phyloP scores from a whole-genome alignment of 2,113 vertebrate species.

The Conger conger region DNA sequence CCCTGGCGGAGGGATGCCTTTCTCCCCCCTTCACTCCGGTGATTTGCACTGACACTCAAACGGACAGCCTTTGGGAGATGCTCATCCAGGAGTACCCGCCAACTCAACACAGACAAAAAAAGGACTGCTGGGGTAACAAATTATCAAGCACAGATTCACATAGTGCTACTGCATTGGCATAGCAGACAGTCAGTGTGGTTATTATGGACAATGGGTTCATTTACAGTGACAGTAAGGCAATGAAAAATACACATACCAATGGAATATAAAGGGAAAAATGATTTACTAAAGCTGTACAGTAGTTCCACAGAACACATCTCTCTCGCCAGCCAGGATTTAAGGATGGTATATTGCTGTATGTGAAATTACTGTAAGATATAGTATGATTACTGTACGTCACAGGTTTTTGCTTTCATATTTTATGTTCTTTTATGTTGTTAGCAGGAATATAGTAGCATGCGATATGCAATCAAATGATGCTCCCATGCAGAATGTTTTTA shows the following conservation, averaged over 20 bases:
- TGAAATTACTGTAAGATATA: too few relatives aligned
- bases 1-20: not conserved
- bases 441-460: too few relatives aligned
- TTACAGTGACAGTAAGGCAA: not conserved
- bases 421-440: too few relatives aligned
- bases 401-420: too few relatives aligned
- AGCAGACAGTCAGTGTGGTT: not conserved
- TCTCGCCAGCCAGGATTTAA: too few relatives aligned
- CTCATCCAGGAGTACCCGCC: not conserved
- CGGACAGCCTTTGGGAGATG: not conserved
- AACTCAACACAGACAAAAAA: not conserved
- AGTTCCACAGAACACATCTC: too few relatives aligned
- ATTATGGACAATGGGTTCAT: not conserved
- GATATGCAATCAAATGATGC: too few relatives aligned
- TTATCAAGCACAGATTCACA: not conserved
- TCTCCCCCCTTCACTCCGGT: not conserved
- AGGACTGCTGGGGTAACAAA: not conserved
- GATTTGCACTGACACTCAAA: not conserved
- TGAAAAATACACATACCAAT: not conserved
- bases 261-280: not conserved
- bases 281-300: too few relatives aligned
- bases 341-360: too few relatives aligned
- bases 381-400: too few relatives aligned
- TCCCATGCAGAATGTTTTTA: too few relatives aligned
- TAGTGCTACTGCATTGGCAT: not conserved